These are phyloP conservation scores for Oryzias melastigma DNA, from an alignment of 2,113 vertebrate species.

Conservation along the genomic window DNA sequence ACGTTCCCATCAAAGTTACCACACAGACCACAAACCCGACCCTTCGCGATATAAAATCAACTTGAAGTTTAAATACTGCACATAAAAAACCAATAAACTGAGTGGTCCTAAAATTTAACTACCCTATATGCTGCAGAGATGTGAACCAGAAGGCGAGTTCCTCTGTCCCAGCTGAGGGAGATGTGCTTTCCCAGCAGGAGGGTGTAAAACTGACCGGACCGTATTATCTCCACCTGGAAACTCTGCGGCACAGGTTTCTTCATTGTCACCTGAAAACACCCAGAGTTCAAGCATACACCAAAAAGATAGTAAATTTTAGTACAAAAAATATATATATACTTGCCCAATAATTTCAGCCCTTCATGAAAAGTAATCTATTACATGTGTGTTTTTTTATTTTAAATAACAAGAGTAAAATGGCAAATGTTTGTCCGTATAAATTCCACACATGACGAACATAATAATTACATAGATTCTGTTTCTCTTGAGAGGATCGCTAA, in stretches of 20 bases:
- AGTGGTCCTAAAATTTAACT: not conserved
- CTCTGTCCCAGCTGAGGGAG: conserved; percentile 87
- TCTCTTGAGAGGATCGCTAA: too few relatives aligned
- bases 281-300: not conserved
- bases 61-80: not conserved
- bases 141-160: conserved; percentile 82
- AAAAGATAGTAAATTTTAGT: not conserved
- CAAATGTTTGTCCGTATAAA: too few relatives aligned
- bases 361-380: too few relatives aligned
- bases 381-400: too few relatives aligned
- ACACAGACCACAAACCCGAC: conserved; percentile 91
- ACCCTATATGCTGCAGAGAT: conserved; percentile 86
- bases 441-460: too few relatives aligned
- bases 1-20: conserved; percentile 93
- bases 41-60: conserved; percentile 65
- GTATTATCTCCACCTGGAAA: conserved; percentile 83
- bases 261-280: conserved; percentile 81
- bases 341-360: too few relatives aligned
- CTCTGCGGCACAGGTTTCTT: conserved; percentile 78
- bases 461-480: too few relatives aligned
- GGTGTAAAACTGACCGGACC: conserved; percentile 85
- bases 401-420: too few relatives aligned
- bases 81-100: not conserved
- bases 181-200: conserved; percentile 84
- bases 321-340: too few relatives aligned